Evolutionary conservation across 1,140 invertebrate species (phyloP).

Genomic region (Drosophila lini): DNA sequence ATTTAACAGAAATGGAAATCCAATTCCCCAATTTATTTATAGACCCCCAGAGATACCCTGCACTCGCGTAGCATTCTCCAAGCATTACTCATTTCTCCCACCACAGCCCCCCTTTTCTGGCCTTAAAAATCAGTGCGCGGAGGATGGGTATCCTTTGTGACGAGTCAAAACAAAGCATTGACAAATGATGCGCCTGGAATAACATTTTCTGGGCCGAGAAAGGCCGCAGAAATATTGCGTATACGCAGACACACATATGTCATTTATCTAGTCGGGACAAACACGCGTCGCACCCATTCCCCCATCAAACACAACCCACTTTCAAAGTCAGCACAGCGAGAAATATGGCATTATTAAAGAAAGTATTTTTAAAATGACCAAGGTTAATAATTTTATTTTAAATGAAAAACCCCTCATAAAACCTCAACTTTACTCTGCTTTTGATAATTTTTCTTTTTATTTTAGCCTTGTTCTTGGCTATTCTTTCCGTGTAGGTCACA

Average conservation of each 20-base stretch:
- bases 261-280: constrained; percentile 61
- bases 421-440: not conserved
- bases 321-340: constrained; percentile 3
- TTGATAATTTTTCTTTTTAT: not conserved
- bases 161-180: constrained; percentile 62
- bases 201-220: constrained; percentile 42
- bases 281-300: not conserved
- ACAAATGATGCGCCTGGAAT: constrained; percentile 67
- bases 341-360: not conserved
- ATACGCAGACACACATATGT: constrained; percentile 59
- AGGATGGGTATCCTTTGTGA: constrained; percentile 26
- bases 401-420: not conserved
- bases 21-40: constrained; percentile 22
- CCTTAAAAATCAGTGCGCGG: constrained; percentile 46
- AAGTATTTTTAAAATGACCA: too few species aligned
- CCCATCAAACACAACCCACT: not conserved
- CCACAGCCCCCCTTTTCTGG: not conserved
- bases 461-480: not conserved
- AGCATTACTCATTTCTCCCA: constrained; percentile 26
- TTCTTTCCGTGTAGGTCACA: constrained; percentile 35
- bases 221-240: constrained; percentile 54
- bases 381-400: not conserved
- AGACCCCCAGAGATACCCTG: constrained; percentile 25
- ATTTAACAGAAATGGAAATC: constrained; percentile 16
- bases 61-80: constrained; percentile 3